A percentile compares a stretch with the other conserved stretches of the same genome.
Conservation (phyloP, 2,888 invertebrate genomes). For the Amphiduros pacificus region DNA sequence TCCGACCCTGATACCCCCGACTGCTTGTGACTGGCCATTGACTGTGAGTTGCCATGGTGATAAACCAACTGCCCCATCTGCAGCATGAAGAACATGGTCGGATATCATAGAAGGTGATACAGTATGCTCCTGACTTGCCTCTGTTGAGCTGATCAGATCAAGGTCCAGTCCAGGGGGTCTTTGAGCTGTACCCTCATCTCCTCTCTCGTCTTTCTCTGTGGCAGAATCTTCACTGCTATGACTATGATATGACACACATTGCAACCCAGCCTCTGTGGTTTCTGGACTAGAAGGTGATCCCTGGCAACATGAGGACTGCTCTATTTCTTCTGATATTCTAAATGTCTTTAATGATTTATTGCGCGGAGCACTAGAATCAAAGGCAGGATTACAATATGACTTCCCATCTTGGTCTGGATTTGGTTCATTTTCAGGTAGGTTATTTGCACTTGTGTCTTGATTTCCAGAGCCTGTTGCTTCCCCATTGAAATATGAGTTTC, state of each 20-base stretch:
- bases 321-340: neutral
- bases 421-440: neutral
- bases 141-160: neutral
- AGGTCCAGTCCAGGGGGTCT: no score
- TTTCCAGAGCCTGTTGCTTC: no score
- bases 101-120: no score
- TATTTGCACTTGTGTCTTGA: neutral
- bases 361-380: no score
- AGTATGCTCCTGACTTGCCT: neutral
- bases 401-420: neutral
- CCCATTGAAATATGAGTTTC: constrained; percentile 16
- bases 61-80: no score
- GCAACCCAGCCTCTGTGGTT: neutral
- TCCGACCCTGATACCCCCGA: neutral
- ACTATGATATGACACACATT: neutral
- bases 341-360: no score
- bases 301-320: neutral
- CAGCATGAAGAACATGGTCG: no score
- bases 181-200: neutral
- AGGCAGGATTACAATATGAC: no score
- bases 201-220: neutral
- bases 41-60: neutral
- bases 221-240: neutral
- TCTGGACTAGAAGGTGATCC: neutral
- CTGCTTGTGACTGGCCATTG: neutral